A percentile compares a stretch with the other conserved stretches of the same genome.
These are phyloP conservation scores for Apteryx owenii DNA, from an alignment of 2,113 vertebrate species.

Conservation along the genomic window DNA sequence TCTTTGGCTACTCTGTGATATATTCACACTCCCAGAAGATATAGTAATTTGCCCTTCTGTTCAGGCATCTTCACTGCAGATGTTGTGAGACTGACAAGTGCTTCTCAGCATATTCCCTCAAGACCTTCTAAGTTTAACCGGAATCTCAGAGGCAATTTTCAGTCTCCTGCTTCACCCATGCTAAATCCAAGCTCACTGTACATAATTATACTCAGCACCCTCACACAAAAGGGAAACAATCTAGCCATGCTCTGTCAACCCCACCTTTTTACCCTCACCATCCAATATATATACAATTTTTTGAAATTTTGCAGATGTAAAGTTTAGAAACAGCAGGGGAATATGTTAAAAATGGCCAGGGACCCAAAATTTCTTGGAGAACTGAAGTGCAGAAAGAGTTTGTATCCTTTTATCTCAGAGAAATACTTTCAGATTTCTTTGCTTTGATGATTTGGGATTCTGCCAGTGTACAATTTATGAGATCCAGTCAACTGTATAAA, in stretches of 20 bases:
- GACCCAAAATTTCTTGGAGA: not conserved
- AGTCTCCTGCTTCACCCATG: constrained; percentile 1
- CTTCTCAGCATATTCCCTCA: not conserved
- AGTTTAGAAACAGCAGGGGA: not conserved
- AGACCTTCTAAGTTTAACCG: not conserved
- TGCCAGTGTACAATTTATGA: not conserved
- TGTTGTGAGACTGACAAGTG: constrained; percentile 50
- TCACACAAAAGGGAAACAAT: not conserved
- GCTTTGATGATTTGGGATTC: not conserved
- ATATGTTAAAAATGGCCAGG: not conserved
- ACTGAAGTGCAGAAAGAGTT: not conserved
- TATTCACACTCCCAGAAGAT: not conserved
- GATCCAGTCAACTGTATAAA: not conserved
- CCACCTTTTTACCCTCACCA: not conserved
- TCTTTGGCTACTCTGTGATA: constrained; percentile 28
- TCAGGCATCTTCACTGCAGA: constrained; percentile 34
- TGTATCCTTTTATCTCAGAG: not conserved
- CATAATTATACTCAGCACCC: not conserved
- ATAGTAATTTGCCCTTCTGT: constrained; percentile 40
- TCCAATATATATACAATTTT: not conserved
- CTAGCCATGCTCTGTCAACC: not conserved
- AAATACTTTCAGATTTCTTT: not conserved
- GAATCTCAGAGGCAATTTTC: constrained; percentile 57
- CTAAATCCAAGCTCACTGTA: constrained; percentile 33
- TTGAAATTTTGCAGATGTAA: not conserved